Base-by-base conservation (phyloP, 2,888 invertebrate genomes). In the Trilocha varians region DNA sequence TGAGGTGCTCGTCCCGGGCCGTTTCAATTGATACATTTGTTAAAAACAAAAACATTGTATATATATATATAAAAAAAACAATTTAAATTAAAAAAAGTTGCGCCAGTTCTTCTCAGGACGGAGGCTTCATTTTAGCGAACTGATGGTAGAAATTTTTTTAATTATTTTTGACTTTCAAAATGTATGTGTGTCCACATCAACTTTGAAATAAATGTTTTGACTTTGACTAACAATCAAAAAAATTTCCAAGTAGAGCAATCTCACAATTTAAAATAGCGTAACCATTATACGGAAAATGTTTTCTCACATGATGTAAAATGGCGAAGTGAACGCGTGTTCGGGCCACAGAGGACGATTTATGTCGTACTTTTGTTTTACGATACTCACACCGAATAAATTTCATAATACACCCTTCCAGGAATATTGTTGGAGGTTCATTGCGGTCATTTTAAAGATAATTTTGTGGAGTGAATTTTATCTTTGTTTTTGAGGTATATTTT, bases 271-370 rank as follows among this genome's bases (percentile, higher is more conserved):
- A 62, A 62, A 66, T 62, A 55, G 44, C 61, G 57, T 51, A 51
- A 46, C 53, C 55, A 51, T 43, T 52, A 54, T 55, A 62, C 65
- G 70, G 71, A 78, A 79, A 82, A 79, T 75, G 67, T 80, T 79
- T 75, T 77, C 82, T 80, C 83, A 83, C 80, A 83, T 83, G 82
- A 71, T 65, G 71, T 72, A 69, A 82, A 83, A 80, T 72, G 73
- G 72, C 58, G 64, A 57, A 60, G 76, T 69, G 76, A 77, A 74
- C 74, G 71, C 79, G 76, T 77, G 72, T 59, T 61, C 55, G 65
- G 65, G 70, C 69, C 67, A 60, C 58, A 57, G 62, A 58, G 60
- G 70, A 61, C 68, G 71, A 77, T 78, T 79, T 79, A 78, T 70
- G 72, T 69, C 71, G 67, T 67, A 71, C 76, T 79, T 79, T 78